Conservation (phyloP, 2,113 vertebrate species). For the Canis aureus region DNA sequence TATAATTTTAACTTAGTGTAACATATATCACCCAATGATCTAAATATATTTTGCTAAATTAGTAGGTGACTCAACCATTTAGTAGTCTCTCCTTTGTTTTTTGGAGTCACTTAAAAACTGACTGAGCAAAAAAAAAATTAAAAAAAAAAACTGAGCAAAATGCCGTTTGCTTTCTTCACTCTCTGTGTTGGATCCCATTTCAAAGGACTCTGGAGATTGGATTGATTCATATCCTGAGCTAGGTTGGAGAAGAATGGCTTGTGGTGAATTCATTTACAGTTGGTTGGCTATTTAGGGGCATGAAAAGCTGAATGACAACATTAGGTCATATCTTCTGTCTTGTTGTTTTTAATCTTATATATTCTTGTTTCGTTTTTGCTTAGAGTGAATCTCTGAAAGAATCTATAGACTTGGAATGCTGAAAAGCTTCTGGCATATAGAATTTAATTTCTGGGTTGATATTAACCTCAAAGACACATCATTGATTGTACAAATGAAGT, state of each 20-base stretch:
- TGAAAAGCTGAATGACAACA: constrained; percentile 30
- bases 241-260: constrained; percentile 17
- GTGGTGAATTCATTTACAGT: neutral
- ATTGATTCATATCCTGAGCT: constrained; percentile 34
- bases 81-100: constrained; percentile 46
- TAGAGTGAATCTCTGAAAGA: constrained; percentile 27
- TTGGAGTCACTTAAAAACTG: constrained; percentile 29
- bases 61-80: neutral
- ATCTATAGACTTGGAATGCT: constrained; percentile 36
- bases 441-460: constrained; percentile 71
- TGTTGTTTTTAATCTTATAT: constrained; percentile 6
- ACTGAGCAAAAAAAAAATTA: constrained; percentile 3
- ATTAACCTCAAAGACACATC: constrained; percentile 41
- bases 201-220: constrained; percentile 13
- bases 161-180: neutral
- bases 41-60: constrained; percentile 37
- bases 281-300: neutral
- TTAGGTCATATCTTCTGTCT: neutral
- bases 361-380: constrained; percentile 49
- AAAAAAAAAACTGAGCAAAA: constrained; percentile 65
- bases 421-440: constrained; percentile 30
- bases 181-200: neutral
- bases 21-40: neutral
- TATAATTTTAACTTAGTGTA: constrained; percentile 35
- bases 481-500: constrained; percentile 54